These are phyloP conservation scores for Solea senegalensis DNA, from an alignment of 2,113 vertebrate species.

Conservation along the genomic window DNA sequence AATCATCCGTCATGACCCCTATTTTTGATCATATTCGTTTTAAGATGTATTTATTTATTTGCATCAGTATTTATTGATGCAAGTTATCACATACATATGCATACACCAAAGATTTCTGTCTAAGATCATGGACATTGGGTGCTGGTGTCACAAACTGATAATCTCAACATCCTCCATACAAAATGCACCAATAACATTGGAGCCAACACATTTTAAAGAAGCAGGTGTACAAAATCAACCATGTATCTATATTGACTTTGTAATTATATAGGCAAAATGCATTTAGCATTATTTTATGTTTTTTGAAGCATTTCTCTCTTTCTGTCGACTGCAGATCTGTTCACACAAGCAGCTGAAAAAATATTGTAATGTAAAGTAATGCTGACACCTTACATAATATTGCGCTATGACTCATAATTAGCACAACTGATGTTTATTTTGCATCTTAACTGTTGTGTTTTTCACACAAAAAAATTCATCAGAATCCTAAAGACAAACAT, in stretches of 20 bases:
- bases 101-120: neutral
- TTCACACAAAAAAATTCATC: too few species aligned
- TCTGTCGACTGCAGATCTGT: neutral
- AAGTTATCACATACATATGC: neutral
- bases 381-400: neutral
- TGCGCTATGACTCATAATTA: too few species aligned
- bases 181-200: neutral
- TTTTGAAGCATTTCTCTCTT: neutral
- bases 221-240: neutral
- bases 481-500: too few species aligned
- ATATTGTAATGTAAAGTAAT: neutral
- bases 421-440: too few species aligned
- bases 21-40: neutral
- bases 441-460: too few species aligned
- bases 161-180: neutral
- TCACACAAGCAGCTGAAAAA: too few species aligned
- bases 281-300: neutral
- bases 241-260: neutral
- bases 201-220: constrained; percentile 3
- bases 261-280: neutral
- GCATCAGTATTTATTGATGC: too few species aligned
- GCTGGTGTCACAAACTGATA: neutral
- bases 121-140: neutral
- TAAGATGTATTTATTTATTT: neutral
- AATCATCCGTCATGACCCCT: neutral